These are phyloP conservation scores for Kryptolebias ocellatus DNA, from an alignment of 2,797 vertebrate species.

Conservation along the genomic window DNA sequence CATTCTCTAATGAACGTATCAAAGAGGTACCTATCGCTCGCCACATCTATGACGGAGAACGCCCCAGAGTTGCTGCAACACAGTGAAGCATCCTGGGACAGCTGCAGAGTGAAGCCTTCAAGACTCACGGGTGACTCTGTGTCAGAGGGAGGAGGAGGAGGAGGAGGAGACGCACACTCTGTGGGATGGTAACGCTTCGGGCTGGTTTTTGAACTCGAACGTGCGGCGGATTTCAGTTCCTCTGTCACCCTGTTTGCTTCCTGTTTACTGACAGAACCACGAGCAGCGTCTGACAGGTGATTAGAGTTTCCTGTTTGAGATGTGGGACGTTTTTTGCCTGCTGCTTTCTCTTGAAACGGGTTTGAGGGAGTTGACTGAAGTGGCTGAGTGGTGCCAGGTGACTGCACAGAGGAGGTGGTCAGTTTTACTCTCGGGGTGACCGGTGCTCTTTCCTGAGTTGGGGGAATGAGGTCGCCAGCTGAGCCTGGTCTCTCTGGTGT, in stretches of 20 bases:
- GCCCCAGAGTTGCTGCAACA: slow-evolving; percentile 79
- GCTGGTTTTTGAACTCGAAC: slow-evolving; percentile 15
- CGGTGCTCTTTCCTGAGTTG: slow-evolving; percentile 79
- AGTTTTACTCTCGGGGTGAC: slow-evolving; percentile 79
- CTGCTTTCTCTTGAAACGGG: slow-evolving; percentile 14
- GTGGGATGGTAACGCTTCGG: background rate
- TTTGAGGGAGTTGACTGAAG: slow-evolving; percentile 44
- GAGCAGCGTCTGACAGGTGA: background rate
- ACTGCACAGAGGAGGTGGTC: slow-evolving; percentile 72
- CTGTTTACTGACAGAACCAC: slow-evolving; percentile 1
- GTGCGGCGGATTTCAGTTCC: slow-evolving; percentile 11
- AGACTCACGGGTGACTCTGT: slow-evolving; percentile 63
- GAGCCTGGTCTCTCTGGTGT: slow-evolving; percentile 62
- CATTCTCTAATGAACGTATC: slow-evolving; percentile 91
- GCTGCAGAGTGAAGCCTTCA: slow-evolving; percentile 81
- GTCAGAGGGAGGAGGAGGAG: slow-evolving; percentile 25
- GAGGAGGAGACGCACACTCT: background rate
- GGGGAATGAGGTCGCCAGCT: slow-evolving; percentile 81
- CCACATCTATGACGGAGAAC: slow-evolving; percentile 94
- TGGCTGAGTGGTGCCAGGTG: slow-evolving; percentile 49
- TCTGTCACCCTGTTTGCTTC: slow-evolving; percentile 9
- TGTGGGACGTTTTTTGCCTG: slow-evolving; percentile 16
- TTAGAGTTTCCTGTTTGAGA: slow-evolving; percentile 5
- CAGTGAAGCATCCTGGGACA: slow-evolving; percentile 82
- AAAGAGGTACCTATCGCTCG: slow-evolving; percentile 89